Percentiles rank a stretch among this genome's conserved stretches.
These are phyloP conservation scores for Empidonax alnorum DNA, from an alignment of 2,113 vertebrate species.

Conservation along the genomic window DNA sequence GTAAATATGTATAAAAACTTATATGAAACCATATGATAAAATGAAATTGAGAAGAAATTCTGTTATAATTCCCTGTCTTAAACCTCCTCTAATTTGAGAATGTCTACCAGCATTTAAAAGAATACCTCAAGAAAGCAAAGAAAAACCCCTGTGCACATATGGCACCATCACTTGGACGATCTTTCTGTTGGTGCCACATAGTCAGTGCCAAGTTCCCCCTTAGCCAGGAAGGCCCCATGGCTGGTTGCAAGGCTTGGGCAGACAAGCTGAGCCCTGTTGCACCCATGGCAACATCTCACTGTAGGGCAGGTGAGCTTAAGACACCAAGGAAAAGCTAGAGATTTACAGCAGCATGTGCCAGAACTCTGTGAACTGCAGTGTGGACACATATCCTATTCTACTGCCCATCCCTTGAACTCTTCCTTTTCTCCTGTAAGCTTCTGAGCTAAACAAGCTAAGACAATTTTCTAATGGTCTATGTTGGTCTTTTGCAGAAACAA, in stretches of 20 bases:
- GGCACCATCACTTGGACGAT: too few species aligned
- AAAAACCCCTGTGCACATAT: not conserved
- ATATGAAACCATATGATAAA: not conserved
- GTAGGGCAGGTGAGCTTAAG: not conserved
- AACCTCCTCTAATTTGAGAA: not conserved
- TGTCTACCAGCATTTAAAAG: not conserved
- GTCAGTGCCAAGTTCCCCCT: fast-evolving
- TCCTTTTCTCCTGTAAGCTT: not conserved
- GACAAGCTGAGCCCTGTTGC: not conserved
- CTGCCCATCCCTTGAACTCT: not conserved
- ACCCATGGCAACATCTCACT: fast-evolving
- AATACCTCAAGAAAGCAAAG: not conserved
- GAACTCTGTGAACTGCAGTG: not conserved
- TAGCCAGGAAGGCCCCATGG: fast-evolving
- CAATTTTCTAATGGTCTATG: not conserved
- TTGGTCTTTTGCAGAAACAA: not conserved
- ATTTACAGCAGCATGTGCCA: not conserved
- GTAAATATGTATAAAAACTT: not conserved
- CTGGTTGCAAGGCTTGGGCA: not conserved
- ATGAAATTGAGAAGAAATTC: not conserved
- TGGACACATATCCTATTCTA: not conserved
- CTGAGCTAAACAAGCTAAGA: not conserved
- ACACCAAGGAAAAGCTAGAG: not conserved
- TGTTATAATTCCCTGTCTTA: not conserved
- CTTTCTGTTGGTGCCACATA: not conserved